Evolutionary conservation across 2,888 invertebrate genomes (phyloP), one percentile per base, ranked within the genome.

Genomic region (Clusia tigrina): DNA sequence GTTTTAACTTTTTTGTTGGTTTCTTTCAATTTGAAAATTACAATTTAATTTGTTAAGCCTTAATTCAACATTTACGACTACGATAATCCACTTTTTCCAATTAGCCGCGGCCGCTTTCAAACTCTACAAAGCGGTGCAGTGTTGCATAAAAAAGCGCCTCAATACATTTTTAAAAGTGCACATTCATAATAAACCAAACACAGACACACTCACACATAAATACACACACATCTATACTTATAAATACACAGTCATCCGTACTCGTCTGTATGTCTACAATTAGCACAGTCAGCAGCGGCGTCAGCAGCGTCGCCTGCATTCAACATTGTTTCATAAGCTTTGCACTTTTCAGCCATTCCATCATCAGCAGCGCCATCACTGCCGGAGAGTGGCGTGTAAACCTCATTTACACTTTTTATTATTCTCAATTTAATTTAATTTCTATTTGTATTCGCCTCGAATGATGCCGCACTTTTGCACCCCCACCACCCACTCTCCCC

Each of bases 101-200:
- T 15, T 17, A 42, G 15, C 42, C 10, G 6, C 42, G n/a, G 42
- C n/a, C 3, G 42, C 42, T 42, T 42, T 42, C 42, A 42, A 42
- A 42, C 42, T 38, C 61, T 54, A 63, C 46, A 46, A 60, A 64
- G 66, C 63, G n/a, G n/a, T n/a, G 67, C 64, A 74, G 62, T 68
- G 74, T 69, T 74, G 74, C 76, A n/a, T 74, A 64, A 66, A 68
- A 73, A 67, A 63, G 75, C 63, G 66, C 60, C n/a, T 62, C 60
- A 67, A 65, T 63, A 65, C 51, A 22, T 42, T 42, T 42, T 6
- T 5, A 42, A 42, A 42, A 42, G 42, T 5, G 42, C 42, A 17
- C 42, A 42, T 42, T 42, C 3, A 42, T n/a, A 42, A 42, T n/a
- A 42, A n/a, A n/a, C 3, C 42, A 42, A 42, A n/a, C n/a, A n/a